Percentiles rank a stretch among this genome's conserved stretches.
Evolutionary conservation across 2,888 invertebrate species (phyloP).

Genomic region (Drosophila barbarae): DNA sequence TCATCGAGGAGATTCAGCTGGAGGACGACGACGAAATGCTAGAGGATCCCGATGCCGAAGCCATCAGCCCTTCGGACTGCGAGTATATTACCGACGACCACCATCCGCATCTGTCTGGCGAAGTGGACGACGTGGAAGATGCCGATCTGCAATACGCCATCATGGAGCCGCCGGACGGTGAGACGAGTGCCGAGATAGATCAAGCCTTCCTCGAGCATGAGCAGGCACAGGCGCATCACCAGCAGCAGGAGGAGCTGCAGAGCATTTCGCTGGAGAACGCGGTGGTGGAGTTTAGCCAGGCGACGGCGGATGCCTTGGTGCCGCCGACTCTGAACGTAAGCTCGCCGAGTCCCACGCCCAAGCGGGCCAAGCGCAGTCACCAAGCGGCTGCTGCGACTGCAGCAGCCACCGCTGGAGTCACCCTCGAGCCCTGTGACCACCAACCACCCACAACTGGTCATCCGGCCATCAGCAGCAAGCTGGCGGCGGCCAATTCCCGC

Average conservation of each 20-base stretch:
- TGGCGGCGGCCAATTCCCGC: slow-evolving; percentile 65
- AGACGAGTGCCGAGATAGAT: slow-evolving; percentile 67
- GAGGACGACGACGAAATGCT: slow-evolving; percentile 76
- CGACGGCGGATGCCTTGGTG: slow-evolving; percentile 32
- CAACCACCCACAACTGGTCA: slow-evolving; percentile 36
- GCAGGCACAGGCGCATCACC: slow-evolving; percentile 37
- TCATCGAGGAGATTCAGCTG: slow-evolving; percentile 76
- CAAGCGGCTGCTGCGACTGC: slow-evolving; percentile 31
- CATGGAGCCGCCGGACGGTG: slow-evolving; percentile 66
- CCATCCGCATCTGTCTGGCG: slow-evolving; percentile 56
- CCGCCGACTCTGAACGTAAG: slow-evolving; percentile 52
- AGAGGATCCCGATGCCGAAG: slow-evolving; percentile 65
- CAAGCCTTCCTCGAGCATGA: slow-evolving; percentile 63
- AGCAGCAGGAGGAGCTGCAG: slow-evolving; percentile 46
- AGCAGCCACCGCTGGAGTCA: slow-evolving; percentile 26
- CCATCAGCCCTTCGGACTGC: slow-evolving; percentile 59
- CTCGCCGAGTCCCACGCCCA: slow-evolving; percentile 59
- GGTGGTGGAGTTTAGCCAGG: slow-evolving; percentile 61
- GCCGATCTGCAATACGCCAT: slow-evolving; percentile 70
- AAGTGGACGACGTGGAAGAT: slow-evolving; percentile 62
- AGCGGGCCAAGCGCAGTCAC: slow-evolving; percentile 51
- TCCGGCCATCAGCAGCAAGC: slow-evolving; percentile 56
- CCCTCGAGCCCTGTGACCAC: slow-evolving; percentile 57
- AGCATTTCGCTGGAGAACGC: slow-evolving; percentile 64
- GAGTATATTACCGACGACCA: slow-evolving; percentile 65